Conservation (phyloP, 2,113 vertebrate species). For the Triplophysa siluroides region DNA sequence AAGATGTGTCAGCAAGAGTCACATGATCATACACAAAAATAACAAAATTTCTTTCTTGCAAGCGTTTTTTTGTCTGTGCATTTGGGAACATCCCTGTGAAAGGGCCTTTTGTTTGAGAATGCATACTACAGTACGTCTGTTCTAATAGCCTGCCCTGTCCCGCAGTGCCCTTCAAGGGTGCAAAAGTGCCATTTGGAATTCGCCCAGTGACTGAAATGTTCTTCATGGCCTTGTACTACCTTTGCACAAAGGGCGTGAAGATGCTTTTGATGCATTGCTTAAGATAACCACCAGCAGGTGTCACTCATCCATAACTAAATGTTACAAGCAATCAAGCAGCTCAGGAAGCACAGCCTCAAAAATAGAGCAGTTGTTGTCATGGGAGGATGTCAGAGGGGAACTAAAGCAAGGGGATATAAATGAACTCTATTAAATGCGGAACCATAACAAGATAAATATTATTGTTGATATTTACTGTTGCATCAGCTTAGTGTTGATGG, state of each 20-base stretch:
- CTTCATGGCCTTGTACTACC: background rate
- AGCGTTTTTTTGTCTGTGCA: too few species aligned
- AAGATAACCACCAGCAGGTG: constrained; percentile 74
- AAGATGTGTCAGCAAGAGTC: too few species aligned
- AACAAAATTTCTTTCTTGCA: too few species aligned
- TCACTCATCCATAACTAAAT: constrained; percentile 76
- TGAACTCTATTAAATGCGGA: constrained; percentile 17
- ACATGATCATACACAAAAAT: too few species aligned
- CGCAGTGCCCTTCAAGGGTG: background rate
- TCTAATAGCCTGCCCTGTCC: background rate
- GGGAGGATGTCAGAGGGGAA: constrained; percentile 20
- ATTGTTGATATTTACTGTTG: constrained; percentile 1
- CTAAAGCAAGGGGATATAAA: constrained; percentile 9
- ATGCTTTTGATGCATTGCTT: constrained; percentile 57
- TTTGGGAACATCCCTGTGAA: too few species aligned
- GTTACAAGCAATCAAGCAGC: constrained; percentile 52
- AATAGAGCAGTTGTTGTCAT: constrained; percentile 7
- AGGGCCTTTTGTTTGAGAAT: too few species aligned
- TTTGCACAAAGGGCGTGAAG: background rate
- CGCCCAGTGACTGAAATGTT: background rate
- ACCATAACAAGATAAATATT: constrained; percentile 10
- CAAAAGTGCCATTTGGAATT: too few species aligned
- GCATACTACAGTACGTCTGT: too few species aligned
- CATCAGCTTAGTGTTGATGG: background rate
- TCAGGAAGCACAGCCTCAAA: constrained; percentile 26